Percentiles rank a stretch among this genome's conserved stretches.
Conservation (phyloP, 2,113 vertebrate genomes). For the Aldabrachelys gigantea region DNA sequence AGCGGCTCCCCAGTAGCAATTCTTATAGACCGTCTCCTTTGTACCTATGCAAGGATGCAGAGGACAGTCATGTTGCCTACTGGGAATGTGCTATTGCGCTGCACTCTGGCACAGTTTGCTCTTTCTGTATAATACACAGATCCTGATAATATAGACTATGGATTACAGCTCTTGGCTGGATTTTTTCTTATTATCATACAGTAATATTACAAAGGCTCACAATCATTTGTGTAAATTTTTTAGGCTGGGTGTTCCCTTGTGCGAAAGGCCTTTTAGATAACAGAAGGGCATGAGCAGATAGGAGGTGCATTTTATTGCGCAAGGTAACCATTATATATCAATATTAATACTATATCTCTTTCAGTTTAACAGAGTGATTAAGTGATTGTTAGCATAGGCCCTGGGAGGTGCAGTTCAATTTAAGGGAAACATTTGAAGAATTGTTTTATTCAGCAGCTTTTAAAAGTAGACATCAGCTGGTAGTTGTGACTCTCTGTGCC, state of each 20-base stretch:
- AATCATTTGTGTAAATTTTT: background rate
- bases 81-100: background rate
- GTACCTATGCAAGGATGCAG: background rate
- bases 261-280: background rate
- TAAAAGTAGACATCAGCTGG: background rate
- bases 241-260: rapidly evolving
- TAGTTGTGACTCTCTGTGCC: no score
- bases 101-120: background rate
- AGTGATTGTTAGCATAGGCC: background rate
- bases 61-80: background rate
- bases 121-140: background rate
- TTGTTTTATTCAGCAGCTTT: conserved; percentile 2
- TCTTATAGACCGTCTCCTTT: background rate
- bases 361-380: background rate
- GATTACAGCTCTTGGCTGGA: background rate
- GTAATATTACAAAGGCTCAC: background rate
- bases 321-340: background rate
- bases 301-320: background rate
- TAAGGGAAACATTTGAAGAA: background rate
- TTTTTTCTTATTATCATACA: background rate
- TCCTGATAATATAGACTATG: background rate
- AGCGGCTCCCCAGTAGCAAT: background rate
- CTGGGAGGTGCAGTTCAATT: background rate
- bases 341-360: background rate
- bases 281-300: background rate